Evolutionary conservation across 2,113 vertebrate genomes (phyloP), one percentile per base, ranked within the genome.

Genomic region (Onychostruthus taczanowskii): DNA sequence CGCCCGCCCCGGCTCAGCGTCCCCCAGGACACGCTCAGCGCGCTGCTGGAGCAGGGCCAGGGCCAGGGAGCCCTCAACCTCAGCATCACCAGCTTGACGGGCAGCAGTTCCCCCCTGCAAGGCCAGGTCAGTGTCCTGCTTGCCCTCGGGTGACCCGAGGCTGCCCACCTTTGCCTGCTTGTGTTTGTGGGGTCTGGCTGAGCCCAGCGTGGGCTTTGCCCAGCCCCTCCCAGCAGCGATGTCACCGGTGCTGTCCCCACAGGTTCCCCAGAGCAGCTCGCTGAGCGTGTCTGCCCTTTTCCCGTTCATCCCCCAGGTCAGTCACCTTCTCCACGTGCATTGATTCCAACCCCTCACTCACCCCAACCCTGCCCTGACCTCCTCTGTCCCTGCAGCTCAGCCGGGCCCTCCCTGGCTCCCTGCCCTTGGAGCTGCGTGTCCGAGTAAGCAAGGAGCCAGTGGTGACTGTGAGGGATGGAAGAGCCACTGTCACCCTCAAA

Each of bases 231-330:
- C 0, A 0, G 11, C 9, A 10, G 63, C 0, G 0, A 47, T 17
- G 3, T 68, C 2, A 2, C 75, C 1, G 2, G 4, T 37, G 72
- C 21, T 46, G 37, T 55, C 74, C 79, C 75, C 10, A 1, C 95
- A 97, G 96, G 94, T 90, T 13, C 6, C 79, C 1, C 4, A 24
- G 1, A 27, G 21, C 50, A 4, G 9, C 79, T 50, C 4, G 0
- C 76, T 96, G 68, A 63, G 90, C 44, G 16, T 37, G 0, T 46
- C 91, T 4, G 63, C 75, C 24, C 92, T 94, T 1, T 28, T 77
- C 39, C 66, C 56, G 0, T 11, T 73, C 64, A 49, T 96, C 21
- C 97, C 97, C 1, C 89, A 95, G 97, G 97, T 98, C 93, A 96
- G 63, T 23, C 62, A 3, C n/a, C 26, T 41, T 19, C 63, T 30